phyloP scores from a whole-genome alignment of 2,113 vertebrate genomes.

The Euleptes europaea region DNA sequence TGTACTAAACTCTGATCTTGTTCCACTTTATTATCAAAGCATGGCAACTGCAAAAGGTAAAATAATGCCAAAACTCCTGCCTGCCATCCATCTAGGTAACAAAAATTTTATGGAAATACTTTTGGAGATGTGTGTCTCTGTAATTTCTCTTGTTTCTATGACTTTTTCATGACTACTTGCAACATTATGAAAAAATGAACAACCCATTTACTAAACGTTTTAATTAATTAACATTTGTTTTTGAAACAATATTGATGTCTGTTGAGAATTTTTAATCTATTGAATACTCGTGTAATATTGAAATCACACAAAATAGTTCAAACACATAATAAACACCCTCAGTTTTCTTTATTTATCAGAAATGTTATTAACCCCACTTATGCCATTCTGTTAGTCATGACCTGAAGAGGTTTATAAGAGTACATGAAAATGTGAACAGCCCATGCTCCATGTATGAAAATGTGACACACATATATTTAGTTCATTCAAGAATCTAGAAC shows the following conservation, averaged over 20 bases:
- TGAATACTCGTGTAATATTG: background rate
- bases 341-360: background rate
- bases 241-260: slow-evolving; percentile 60
- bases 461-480: too few relatives aligned
- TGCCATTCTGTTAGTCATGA: background rate
- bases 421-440: too few relatives aligned
- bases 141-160: background rate
- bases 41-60: background rate
- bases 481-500: too few relatives aligned
- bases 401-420: background rate
- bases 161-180: slow-evolving; percentile 23
- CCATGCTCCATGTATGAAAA: too few relatives aligned
- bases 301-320: background rate
- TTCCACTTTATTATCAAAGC: background rate
- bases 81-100: background rate
- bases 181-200: slow-evolving; percentile 62
- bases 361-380: background rate
- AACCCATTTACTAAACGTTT: slow-evolving; percentile 60
- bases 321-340: background rate
- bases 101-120: too few relatives aligned
- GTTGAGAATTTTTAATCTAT: background rate
- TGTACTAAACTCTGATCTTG: background rate
- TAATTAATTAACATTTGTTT: slow-evolving; percentile 59
- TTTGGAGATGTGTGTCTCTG: too few relatives aligned
- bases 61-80: background rate